Evolutionary conservation across 2,888 invertebrate species (phyloP), one percentile per base, ranked within the genome.

Genomic region (Pediacus dermestoides): DNA sequence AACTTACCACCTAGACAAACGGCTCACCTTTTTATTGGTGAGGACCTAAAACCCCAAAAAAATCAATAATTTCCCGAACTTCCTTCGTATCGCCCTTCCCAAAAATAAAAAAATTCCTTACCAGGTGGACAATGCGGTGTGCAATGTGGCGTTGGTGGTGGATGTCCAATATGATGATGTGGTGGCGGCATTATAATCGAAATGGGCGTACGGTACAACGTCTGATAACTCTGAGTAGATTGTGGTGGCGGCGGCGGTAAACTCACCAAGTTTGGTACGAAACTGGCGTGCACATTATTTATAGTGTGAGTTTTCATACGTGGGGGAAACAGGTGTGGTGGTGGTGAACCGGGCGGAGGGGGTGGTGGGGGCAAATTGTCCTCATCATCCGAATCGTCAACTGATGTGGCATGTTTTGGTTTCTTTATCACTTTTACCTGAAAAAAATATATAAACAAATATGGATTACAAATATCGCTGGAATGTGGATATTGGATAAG

Each of bases 261-360:
- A 47, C 47, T 47, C 16, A 49, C 26, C 15, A 48, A 22, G 16
- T 35, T 40, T 23, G 23, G 23, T 10, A 23, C 9, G 10, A 23
- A 23, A 6, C 4, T 11, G 4, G 61, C 59, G 34, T 58, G 61
- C 25, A 67, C 55, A 42, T 64, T 66, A 43, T 64, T 64, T 16
- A 64, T 56, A 11, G 57, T 39, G 39, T 58, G 60, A 6, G 52
- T 50, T 52, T 70, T 70, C 11, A 68, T 53, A 14, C 70, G 57
- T 1, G 68, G 63, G 7, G 76, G 76, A 64, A 74, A 76, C 11
- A 75, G 48, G 51, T 75, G 73, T 1, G 74, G 72, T 0, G 78
- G 78, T 2, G 77, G 77, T 3, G 77, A 77, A 10, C 77, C 77
- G 0, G 77, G 76, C 0, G 78, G 77, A 1, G 79, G 78, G 1